Conservation (phyloP, 2,888 invertebrate species). For the Hedya salicella region DNA sequence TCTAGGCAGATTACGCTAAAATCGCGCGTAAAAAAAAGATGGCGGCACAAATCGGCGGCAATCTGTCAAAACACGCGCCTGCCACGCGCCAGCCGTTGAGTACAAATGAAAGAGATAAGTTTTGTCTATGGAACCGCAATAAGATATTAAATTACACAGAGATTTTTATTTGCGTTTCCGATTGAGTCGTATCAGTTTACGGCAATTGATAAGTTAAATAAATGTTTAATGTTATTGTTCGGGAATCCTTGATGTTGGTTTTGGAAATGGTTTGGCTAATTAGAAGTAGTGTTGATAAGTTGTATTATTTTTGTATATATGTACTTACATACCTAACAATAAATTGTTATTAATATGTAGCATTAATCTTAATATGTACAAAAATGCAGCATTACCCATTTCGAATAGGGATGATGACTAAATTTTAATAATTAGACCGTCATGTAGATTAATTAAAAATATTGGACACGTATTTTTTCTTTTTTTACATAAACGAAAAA, state of each 20-base stretch:
- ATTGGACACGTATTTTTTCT: too few relatives aligned
- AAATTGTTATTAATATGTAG: too few relatives aligned
- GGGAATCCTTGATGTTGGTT: conserved; percentile 59
- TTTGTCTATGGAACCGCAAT: conserved; percentile 61
- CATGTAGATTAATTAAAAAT: too few relatives aligned
- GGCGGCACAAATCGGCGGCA: conserved; percentile 60
- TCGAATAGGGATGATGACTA: too few relatives aligned
- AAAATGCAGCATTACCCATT: too few relatives aligned
- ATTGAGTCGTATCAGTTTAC: conserved; percentile 78
- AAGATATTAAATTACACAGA: conserved; percentile 77
- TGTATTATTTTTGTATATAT: not conserved
- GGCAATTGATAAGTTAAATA: conserved; percentile 56
- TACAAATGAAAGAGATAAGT: conserved; percentile 66
- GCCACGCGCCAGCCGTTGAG: conserved; percentile 75
- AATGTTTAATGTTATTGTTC: conserved; percentile 65
- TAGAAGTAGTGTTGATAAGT: not conserved
- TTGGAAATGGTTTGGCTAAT: conserved; percentile 56
- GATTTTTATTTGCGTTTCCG: conserved; percentile 81
- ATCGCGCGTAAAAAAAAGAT: conserved; percentile 50
- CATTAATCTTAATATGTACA: too few relatives aligned
- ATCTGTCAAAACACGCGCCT: conserved; percentile 72
- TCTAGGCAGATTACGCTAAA: conserved; percentile 34
- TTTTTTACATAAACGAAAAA: too few relatives aligned
- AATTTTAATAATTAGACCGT: too few relatives aligned
- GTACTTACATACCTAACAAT: too few relatives aligned